Evolutionary conservation across 2,888 invertebrate genomes (phyloP).

Genomic region (Perithous albicinctus): DNA sequence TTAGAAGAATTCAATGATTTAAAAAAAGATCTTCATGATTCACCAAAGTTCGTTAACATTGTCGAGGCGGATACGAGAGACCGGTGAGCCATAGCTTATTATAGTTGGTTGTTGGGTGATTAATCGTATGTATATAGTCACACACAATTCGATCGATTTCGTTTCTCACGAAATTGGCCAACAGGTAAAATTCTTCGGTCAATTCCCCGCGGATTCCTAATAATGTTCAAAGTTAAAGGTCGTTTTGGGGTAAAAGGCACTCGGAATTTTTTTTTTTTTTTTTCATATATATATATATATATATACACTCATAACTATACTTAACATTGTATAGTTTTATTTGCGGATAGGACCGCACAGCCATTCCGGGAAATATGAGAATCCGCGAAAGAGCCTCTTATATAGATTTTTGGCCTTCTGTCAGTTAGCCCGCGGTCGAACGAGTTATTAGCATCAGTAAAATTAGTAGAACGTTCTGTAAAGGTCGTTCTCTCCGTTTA

Average conservation of each 20-base stretch:
- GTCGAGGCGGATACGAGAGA: neutral
- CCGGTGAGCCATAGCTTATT: neutral
- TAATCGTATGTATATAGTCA: neutral
- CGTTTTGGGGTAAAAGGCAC: conserved; percentile 22
- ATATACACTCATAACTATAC: conserved; percentile 16
- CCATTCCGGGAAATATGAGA: conserved; percentile 52
- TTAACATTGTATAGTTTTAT: conserved; percentile 19
- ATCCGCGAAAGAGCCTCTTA: conserved; percentile 34
- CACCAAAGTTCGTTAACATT: neutral
- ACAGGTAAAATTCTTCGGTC: conserved; percentile 5
- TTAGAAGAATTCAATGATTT: no score
- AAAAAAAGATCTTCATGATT: neutral
- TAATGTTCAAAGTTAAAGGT: conserved; percentile 36
- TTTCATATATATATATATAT: neutral
- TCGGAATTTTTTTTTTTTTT: no score
- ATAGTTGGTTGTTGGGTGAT: neutral
- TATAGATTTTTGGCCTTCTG: conserved; percentile 17
- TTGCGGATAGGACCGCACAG: conserved; percentile 16
- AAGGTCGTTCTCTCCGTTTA: conserved; percentile 28
- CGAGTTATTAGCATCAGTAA: conserved; percentile 53
- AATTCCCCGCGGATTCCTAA: conserved; percentile 10
- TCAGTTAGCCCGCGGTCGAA: conserved; percentile 33
- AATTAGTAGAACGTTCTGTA: conserved; percentile 32
- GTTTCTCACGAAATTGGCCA: conserved; percentile 33
- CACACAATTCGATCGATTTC: conserved; percentile 11